Percentiles rank a stretch among this genome's conserved stretches.
Conservation (phyloP, 2,113 vertebrate species). For the Catharus fuscescens region DNA sequence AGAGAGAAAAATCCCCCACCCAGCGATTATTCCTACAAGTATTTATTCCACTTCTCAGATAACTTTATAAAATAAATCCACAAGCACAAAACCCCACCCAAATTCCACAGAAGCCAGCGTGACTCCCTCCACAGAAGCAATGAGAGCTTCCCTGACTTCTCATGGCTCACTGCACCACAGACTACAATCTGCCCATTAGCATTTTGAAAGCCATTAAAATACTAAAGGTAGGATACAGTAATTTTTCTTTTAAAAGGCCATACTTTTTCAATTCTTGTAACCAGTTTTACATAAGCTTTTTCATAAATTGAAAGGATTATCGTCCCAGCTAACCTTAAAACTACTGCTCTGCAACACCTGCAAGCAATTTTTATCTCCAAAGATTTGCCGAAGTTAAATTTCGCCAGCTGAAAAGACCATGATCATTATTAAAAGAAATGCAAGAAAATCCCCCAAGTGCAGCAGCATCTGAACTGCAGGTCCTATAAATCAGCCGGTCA, state of each 20-base stretch:
- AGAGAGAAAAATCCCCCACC: neutral
- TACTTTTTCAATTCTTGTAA: neutral
- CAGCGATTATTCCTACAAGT: neutral
- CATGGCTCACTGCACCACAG: neutral
- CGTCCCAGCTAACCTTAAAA: neutral
- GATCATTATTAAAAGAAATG: neutral
- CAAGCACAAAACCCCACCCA: neutral
- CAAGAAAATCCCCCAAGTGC: neutral
- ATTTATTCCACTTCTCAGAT: neutral
- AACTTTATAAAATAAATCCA: neutral
- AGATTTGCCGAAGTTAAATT: neutral
- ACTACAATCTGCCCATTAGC: neutral
- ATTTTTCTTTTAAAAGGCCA: neutral
- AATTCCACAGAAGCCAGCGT: neutral
- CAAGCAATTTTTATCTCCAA: neutral
- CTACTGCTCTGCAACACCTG: neutral
- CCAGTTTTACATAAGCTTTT: neutral
- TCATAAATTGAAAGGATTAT: neutral
- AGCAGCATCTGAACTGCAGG: neutral
- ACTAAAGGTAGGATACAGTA: neutral
- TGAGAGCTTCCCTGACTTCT: neutral
- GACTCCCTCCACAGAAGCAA: neutral
- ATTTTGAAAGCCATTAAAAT: neutral
- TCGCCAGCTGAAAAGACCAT: neutral
- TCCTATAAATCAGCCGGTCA: slow-evolving; percentile 11